Evolutionary conservation across 2,113 vertebrate species (phyloP).

Genomic region (Microcebus ravelobensis): DNA sequence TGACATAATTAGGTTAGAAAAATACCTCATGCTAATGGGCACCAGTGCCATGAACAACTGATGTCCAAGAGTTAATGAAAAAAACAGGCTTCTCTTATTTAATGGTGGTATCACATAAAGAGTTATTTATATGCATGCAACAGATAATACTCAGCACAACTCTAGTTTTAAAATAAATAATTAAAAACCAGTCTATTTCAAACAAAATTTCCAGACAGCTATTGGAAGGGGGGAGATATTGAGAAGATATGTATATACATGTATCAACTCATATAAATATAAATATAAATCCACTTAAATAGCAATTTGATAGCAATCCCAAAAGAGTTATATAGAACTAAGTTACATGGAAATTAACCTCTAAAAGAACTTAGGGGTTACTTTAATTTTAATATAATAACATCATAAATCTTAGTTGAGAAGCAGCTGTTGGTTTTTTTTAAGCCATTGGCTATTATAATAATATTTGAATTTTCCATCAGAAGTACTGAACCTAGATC

Average conservation of each 20-base stretch:
- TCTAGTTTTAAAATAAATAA: not conserved
- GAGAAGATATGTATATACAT: not conserved
- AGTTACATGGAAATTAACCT: not conserved
- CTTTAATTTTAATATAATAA: slow-evolving; percentile 37
- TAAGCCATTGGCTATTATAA: slow-evolving; percentile 1
- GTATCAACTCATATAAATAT: slow-evolving; percentile 37
- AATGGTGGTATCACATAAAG: not conserved
- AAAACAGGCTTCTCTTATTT: not conserved
- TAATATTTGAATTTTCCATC: slow-evolving; percentile 44
- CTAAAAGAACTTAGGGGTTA: slow-evolving; percentile 34
- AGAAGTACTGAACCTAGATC: not conserved
- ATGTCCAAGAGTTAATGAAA: not conserved
- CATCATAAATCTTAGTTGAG: slow-evolving; percentile 11
- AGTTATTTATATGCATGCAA: not conserved
- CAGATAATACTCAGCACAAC: not conserved
- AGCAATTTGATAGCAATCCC: not conserved
- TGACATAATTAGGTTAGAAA: not conserved
- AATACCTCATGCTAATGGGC: not conserved
- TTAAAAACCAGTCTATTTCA: slow-evolving; percentile 31
- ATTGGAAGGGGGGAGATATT: not conserved
- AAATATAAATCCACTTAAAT: slow-evolving; percentile 67
- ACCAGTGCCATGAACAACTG: not conserved
- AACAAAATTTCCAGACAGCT: slow-evolving; percentile 27
- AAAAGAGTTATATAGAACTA: not conserved
- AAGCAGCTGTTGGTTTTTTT: not conserved